Conservation (phyloP, 2,797 vertebrate species). For the Syngnathus rostellatus region DNA sequence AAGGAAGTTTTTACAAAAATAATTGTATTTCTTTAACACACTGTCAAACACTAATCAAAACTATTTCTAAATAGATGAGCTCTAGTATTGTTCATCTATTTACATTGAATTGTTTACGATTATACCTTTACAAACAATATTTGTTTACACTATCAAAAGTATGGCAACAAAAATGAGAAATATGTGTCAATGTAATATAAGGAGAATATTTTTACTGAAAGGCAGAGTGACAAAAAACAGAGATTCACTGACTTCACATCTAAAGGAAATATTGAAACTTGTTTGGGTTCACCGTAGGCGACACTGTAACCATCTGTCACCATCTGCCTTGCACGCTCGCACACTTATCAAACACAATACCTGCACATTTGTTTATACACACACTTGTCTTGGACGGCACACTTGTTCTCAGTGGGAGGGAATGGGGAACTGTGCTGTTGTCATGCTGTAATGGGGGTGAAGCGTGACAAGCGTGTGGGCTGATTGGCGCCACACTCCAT, state of each 20-base stretch:
- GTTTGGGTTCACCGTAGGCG: slow-evolving; percentile 27
- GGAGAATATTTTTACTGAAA: background rate
- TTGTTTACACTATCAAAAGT: no score
- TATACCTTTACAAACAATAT: no score
- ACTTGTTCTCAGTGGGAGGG: slow-evolving; percentile 39
- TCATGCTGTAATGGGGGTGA: slow-evolving; percentile 64
- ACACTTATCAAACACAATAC: slow-evolving; percentile 21
- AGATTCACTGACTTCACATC: no score
- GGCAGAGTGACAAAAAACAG: background rate
- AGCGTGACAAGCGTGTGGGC: slow-evolving; percentile 69
- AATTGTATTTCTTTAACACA: background rate
- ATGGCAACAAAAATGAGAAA: no score
- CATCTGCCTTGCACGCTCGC: slow-evolving; percentile 9
- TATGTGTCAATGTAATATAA: background rate
- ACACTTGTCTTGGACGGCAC: slow-evolving; percentile 61
- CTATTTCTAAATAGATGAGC: background rate
- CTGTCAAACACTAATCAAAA: background rate
- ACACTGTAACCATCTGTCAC: slow-evolving; percentile 47
- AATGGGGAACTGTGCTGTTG: slow-evolving; percentile 57
- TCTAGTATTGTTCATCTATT: background rate
- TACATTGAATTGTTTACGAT: background rate
- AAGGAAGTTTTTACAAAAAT: background rate
- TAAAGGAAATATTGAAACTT: slow-evolving; percentile 6
- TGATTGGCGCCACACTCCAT: slow-evolving; percentile 76
- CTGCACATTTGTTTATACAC: slow-evolving; percentile 12